Evolutionary conservation across 2,797 vertebrate genomes (phyloP), one percentile per base, ranked within the genome.

Genomic region (Acanthiza pusilla): DNA sequence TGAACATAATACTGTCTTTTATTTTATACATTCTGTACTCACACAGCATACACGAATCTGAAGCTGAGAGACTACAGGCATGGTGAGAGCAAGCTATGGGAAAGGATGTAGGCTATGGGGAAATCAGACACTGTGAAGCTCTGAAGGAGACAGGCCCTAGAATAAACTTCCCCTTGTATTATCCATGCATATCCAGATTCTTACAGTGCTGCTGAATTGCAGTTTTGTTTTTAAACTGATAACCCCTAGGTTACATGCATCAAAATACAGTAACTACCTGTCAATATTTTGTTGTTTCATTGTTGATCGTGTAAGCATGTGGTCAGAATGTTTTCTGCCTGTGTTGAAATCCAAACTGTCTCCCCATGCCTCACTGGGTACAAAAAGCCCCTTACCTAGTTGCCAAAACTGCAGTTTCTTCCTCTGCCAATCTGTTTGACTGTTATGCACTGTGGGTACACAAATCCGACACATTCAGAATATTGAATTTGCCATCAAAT

Each of bases 161-260:
- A 96, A 96, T 94, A 96, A 96, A 96, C 95, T 93, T 96, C 95
- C 94, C 55, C 76, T 89, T 38, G 73, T 85, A 81, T 94, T 96
- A 94, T 94, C 88, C 62, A 50, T 58, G 79, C 82, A 55, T 22
- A 89, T 62, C 79, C 72, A 80, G 72, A 85, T 85, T 57, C 75
- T 86, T 82, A 48, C 68, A 73, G 70, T 4, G 32, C 14, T 94
- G 94, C 93, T 96, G 95, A 96, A 86, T 60, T 66, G 91, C 95
- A 89, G 42, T 92, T 94, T 85, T 87, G 65, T 53, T 93, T 93
- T 80, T 38, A 25, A 72, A 70, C 50, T 48, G 57, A 92, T 85
- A 91, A 92, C 50, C 47, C 36, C 73, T 45, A 55, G 54, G 47
- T 85, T 92, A 75, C 9, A 25, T 4, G 42, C 72, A 92, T 75